These are phyloP conservation scores for Hydriomena furcata DNA, from an alignment of 2,888 invertebrate genomes.

Conservation along the genomic window DNA sequence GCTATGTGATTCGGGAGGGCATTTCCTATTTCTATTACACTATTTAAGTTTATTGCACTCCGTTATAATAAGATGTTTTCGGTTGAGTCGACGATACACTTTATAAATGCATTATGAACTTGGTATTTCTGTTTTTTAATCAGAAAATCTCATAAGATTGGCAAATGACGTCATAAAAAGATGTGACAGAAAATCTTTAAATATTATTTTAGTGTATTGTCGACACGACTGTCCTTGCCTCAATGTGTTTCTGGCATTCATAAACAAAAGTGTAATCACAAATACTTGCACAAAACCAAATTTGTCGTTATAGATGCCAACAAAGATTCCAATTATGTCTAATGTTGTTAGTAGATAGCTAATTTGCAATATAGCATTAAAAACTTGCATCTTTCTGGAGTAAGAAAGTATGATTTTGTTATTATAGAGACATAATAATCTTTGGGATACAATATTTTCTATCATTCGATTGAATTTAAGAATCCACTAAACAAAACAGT, in stretches of 20 bases:
- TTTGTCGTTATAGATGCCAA: neutral
- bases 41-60: slow-evolving; percentile 78
- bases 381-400: neutral
- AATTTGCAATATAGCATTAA: neutral
- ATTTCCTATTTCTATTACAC: slow-evolving; percentile 75
- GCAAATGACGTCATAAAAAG: no score
- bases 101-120: neutral
- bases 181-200: no score
- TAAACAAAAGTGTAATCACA: slow-evolving; percentile 13
- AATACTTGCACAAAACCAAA: neutral
- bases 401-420: neutral
- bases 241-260: slow-evolving; percentile 57
- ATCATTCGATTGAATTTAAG: neutral
- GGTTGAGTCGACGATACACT: slow-evolving; percentile 38
- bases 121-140: neutral
- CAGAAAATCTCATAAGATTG: no score
- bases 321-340: neutral
- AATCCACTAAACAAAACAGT: no score
- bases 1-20: slow-evolving; percentile 64
- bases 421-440: neutral
- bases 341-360: neutral
- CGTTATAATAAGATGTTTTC: slow-evolving; percentile 58
- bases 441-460: neutral
- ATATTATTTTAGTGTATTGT: slow-evolving; percentile 24
- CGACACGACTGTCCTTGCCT: slow-evolving; percentile 41